Conservation (phyloP, 2,888 invertebrate genomes). For the Drosophila kokeensis region DNA sequence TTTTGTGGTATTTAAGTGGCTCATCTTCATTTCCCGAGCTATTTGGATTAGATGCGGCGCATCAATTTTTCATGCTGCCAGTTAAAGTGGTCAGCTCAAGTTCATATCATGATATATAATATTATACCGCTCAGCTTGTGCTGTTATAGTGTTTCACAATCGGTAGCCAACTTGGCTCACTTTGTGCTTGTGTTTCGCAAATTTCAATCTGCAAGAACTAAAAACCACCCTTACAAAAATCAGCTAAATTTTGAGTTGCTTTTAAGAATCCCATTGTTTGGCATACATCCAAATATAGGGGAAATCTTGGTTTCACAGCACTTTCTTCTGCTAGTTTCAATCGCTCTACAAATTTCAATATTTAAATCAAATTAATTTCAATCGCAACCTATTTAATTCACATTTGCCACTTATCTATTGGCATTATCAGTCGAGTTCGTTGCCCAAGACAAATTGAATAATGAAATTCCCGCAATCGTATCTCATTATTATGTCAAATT, state of each 20-base stretch:
- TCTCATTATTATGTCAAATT: slow-evolving; percentile 34
- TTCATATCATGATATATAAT: slow-evolving; percentile 2
- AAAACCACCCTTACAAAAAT: not conserved
- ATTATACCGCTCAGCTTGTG: not conserved
- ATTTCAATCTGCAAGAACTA: not conserved
- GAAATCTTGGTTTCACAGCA: not conserved
- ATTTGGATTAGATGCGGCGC: slow-evolving; percentile 45
- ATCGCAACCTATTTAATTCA: slow-evolving; percentile 12
- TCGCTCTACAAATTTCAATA: not conserved
- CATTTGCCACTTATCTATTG: slow-evolving; percentile 10
- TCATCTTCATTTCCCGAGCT: slow-evolving; percentile 29
- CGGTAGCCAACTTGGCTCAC: not conserved
- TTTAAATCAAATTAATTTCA: slow-evolving; percentile 1
- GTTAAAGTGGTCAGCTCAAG: slow-evolving; percentile 6
- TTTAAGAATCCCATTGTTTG: not conserved
- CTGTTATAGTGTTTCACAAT: not conserved
- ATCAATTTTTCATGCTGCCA: slow-evolving; percentile 33
- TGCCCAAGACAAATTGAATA: slow-evolving; percentile 8
- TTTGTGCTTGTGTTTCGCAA: not conserved
- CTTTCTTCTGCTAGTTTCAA: not conserved
- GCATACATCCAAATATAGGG: not conserved
- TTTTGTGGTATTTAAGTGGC: slow-evolving; percentile 11
- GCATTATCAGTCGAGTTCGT: slow-evolving; percentile 37
- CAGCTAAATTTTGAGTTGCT: not conserved
- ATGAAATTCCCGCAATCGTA: slow-evolving; percentile 14